These are phyloP conservation scores for Adineta ricciae DNA, from an alignment of 2,888 invertebrate genomes.

Conservation along the genomic window DNA sequence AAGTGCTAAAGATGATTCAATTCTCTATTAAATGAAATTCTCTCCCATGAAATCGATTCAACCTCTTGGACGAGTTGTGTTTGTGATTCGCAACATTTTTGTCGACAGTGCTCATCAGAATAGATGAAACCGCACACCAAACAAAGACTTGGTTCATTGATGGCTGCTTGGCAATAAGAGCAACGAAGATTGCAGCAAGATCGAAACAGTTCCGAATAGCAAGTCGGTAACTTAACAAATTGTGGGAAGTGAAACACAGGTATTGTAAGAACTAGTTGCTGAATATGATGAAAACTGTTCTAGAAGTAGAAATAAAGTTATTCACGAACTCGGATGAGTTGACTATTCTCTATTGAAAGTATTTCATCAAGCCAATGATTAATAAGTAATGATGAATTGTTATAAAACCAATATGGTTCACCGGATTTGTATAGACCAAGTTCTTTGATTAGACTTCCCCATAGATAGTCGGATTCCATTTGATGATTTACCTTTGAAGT, in stretches of 20 bases:
- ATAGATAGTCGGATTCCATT: neutral
- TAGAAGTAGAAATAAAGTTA: no score
- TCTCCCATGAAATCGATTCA: neutral
- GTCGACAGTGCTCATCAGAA: neutral
- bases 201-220: neutral
- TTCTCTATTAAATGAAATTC: neutral
- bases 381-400: neutral
- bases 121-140: neutral
- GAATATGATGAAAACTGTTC: neutral
- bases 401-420: neutral
- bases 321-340: neutral
- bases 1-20: neutral
- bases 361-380: neutral
- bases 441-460: neutral
- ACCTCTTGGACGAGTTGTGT: neutral
- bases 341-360: neutral
- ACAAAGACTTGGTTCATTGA: neutral
- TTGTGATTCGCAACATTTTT: neutral
- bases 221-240: neutral
- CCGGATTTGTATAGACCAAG: neutral
- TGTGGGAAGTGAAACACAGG: neutral
- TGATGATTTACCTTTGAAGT: neutral
- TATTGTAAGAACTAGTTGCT: neutral
- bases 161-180: neutral
- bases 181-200: neutral